A percentile compares a stretch with the other conserved stretches of the same genome.
Evolutionary conservation across 1,140 invertebrate genomes (phyloP).

Genomic region (Hetaerina americana): DNA sequence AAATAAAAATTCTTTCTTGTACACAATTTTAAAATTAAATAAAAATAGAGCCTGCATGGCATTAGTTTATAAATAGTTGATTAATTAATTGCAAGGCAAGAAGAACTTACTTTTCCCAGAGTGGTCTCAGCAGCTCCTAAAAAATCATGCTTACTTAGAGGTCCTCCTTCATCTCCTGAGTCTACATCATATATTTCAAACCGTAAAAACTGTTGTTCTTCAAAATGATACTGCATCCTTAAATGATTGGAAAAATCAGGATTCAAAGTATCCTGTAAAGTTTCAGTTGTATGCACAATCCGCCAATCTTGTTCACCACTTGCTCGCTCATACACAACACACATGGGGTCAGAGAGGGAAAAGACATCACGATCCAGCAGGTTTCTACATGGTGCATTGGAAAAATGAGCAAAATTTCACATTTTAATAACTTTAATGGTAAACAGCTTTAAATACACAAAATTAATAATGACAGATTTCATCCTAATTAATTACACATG

Average conservation of each 20-base stretch:
- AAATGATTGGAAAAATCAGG: slow-evolving; percentile 44
- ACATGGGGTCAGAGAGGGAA: slow-evolving; percentile 51
- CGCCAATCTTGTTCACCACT: slow-evolving; percentile 34
- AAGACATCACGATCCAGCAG: slow-evolving; percentile 42
- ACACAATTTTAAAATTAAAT: no score
- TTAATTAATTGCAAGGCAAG: no score
- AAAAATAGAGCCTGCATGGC: no score
- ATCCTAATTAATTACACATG: not conserved
- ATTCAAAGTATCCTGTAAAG: slow-evolving; percentile 40
- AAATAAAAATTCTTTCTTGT: no score
- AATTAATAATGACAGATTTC: no score
- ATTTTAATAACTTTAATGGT: no score
- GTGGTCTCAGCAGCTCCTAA: slow-evolving; percentile 38
- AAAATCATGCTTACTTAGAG: slow-evolving; percentile 38
- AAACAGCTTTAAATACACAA: no score
- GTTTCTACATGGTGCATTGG: slow-evolving; percentile 24
- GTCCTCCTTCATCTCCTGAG: slow-evolving; percentile 23
- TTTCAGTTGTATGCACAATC: slow-evolving; percentile 44
- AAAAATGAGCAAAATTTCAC: not conserved
- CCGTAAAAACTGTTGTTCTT: slow-evolving; percentile 36
- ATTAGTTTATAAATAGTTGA: no score
- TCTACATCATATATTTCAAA: slow-evolving; percentile 44
- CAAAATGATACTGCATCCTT: slow-evolving; percentile 30
- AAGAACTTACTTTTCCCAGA: slow-evolving; percentile 38
- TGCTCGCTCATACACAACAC: slow-evolving; percentile 37